phyloP scores from a whole-genome alignment of 1,140 invertebrate genomes.

The Pogonognathellus flavescens region DNA sequence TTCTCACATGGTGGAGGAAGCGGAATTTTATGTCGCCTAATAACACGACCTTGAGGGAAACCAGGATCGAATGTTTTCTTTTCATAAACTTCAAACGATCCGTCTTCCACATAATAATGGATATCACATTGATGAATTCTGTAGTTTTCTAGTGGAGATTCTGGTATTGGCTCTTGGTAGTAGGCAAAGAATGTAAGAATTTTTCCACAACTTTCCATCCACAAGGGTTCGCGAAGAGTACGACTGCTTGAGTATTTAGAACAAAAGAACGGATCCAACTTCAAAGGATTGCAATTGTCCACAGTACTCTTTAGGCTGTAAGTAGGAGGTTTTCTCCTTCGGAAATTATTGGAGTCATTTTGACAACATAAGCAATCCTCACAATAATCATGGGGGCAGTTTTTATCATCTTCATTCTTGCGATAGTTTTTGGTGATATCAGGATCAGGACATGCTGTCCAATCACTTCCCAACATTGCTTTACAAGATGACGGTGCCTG shows the following conservation, averaged over 20 bases:
- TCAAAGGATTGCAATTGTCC: neutral
- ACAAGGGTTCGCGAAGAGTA: neutral
- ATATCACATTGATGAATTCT: conserved; percentile 85
- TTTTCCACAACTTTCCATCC: neutral
- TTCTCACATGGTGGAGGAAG: conserved; percentile 78
- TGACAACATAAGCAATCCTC: conserved; percentile 9
- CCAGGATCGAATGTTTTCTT: conserved; percentile 81
- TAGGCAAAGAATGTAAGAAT: conserved; percentile 85
- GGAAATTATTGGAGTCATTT: neutral
- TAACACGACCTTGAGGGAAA: conserved; percentile 76
- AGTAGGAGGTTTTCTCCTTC: neutral
- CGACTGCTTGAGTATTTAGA: conserved; percentile 25
- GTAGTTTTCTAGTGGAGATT: conserved; percentile 78
- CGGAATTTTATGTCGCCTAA: conserved; percentile 80
- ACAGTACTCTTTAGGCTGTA: neutral
- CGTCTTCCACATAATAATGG: conserved; percentile 91
- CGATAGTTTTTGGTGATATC: neutral
- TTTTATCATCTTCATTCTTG: neutral
- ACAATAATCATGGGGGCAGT: neutral
- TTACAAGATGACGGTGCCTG: conserved; percentile 2
- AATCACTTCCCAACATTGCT: neutral
- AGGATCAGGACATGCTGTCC: neutral
- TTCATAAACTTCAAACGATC: conserved; percentile 88
- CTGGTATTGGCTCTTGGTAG: conserved; percentile 86
- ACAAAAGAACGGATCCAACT: conserved; percentile 2